phyloP scores from a whole-genome alignment of 2,113 vertebrate species.

The Nothobranchius furzeri region DNA sequence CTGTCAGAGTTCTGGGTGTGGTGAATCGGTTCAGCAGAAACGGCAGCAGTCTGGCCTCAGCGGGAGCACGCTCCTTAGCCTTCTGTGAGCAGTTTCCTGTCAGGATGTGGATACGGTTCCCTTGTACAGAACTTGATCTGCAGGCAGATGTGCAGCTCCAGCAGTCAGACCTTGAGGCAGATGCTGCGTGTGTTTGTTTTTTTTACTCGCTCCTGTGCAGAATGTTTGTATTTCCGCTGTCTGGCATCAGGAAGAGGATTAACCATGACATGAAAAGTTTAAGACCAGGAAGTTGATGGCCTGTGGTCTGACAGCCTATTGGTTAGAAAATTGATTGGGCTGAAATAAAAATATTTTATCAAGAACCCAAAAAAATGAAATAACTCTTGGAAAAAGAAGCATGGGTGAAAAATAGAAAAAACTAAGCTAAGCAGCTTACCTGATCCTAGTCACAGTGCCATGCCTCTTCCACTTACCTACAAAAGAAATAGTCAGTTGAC shows the following conservation, averaged over 20 bases:
- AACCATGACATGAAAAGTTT: background rate
- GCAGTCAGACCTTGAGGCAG: slow-evolving; percentile 50
- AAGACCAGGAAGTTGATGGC: background rate
- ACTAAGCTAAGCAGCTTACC: too few relatives aligned
- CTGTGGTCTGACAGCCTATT: too few relatives aligned
- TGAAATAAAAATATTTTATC: too few relatives aligned
- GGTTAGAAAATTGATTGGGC: too few relatives aligned
- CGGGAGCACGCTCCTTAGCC: slow-evolving; percentile 53
- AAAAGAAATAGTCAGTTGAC: too few relatives aligned
- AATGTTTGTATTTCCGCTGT: background rate
- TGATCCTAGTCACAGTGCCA: too few relatives aligned
- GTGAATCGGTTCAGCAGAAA: slow-evolving; percentile 23
- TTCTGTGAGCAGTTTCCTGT: slow-evolving; percentile 76
- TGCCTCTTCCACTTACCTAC: too few relatives aligned
- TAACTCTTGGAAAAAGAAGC: too few relatives aligned
- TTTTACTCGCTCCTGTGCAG: slow-evolving; percentile 17
- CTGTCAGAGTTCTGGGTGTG: slow-evolving; percentile 15
- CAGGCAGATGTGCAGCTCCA: slow-evolving; percentile 77
- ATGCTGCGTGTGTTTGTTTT: slow-evolving; percentile 13
- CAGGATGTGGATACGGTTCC: slow-evolving; percentile 81
- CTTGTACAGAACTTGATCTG: slow-evolving; percentile 78
- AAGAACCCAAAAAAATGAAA: too few relatives aligned
- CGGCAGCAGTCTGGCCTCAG: slow-evolving; percentile 57
- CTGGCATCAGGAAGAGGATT: too few relatives aligned
- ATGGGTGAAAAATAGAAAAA: too few relatives aligned